Base-by-base conservation (phyloP, 2,888 invertebrate species). In the Lysandra bellargus region DNA sequence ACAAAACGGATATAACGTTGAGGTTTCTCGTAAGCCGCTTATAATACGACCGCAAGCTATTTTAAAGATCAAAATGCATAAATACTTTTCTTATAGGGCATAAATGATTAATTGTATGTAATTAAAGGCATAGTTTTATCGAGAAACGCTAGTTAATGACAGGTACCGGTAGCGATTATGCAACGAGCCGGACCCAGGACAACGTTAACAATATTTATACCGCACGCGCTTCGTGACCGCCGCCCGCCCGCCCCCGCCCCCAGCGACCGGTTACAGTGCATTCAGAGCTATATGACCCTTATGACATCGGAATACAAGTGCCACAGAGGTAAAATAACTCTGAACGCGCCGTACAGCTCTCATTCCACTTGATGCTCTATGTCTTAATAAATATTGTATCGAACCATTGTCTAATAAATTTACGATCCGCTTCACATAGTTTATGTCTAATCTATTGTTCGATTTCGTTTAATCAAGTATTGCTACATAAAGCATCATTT, bases 171-270 rank as follows among this genome's bases (percentile, higher is more conserved):
- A 87, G 84, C 86, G 86, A 91, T 93, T 92, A 92, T 91, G 91
- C 91, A 93, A 93, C 84, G 82, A 93, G 90, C 90, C 92, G 92
- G 93, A 93, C 90, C 85, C 89, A 87, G 86, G 88, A 91, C 91
- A 92, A 89, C 91, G 89, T 88, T 89, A 87, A 88, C 87, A 88
- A 88, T 88, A 89, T 88, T 90, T 84, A 83, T 84, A 84, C 82
- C 82, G 82, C 82, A 82, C 83, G 84, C 85, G 83, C 86, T 86
- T 89, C 92, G 92, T 92, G 91, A 91, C 69, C 69, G 69, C 69
- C 33, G 64, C 69, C 33, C 64, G 9, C 64, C 30, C 69, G 33
- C 69, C 69, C 69, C 17, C 69, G 69, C 33, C 69, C 33, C 61
- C 5, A 33, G 33, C 33, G 69, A 69, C 92, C 86, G 82, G 89